Percentiles rank a stretch among this genome's conserved stretches.
Evolutionary conservation across 2,797 vertebrate genomes (phyloP).

Genomic region (Pogoniulus pusillus): DNA sequence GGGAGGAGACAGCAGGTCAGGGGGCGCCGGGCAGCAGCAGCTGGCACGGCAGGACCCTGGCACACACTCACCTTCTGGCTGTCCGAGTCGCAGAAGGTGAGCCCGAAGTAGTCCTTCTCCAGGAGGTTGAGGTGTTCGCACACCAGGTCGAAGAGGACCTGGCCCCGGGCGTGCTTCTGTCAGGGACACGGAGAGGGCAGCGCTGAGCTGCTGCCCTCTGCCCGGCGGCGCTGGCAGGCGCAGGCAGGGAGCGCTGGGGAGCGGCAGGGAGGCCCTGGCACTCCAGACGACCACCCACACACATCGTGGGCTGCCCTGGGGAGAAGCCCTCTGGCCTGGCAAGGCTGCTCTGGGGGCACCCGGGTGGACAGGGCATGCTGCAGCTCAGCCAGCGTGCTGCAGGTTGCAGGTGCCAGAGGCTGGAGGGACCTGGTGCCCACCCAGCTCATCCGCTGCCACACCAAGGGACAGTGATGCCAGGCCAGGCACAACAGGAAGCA

Average conservation of each 20-base stretch:
- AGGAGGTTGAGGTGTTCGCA: constrained; percentile 95
- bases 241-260: background rate
- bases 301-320: background rate
- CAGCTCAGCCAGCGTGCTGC: background rate
- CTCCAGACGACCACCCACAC: background rate
- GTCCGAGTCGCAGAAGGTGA: constrained; percentile 93
- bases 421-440: background rate
- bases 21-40: background rate
- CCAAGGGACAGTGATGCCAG: background rate
- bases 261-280: background rate
- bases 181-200: background rate
- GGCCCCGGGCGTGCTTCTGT: constrained; percentile 94
- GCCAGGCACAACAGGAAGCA: background rate
- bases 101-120: constrained; percentile 97
- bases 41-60: background rate
- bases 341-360: background rate
- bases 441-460: background rate
- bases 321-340: background rate
- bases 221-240: background rate
- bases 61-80: constrained; percentile 88
- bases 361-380: accelerated
- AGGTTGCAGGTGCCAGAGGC: background rate
- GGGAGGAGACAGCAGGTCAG: constrained; percentile 63
- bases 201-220: background rate
- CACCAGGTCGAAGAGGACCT: constrained; percentile 90